phyloP scores from a whole-genome alignment of 2,797 vertebrate genomes.

The Eospalax fontanierii region DNA sequence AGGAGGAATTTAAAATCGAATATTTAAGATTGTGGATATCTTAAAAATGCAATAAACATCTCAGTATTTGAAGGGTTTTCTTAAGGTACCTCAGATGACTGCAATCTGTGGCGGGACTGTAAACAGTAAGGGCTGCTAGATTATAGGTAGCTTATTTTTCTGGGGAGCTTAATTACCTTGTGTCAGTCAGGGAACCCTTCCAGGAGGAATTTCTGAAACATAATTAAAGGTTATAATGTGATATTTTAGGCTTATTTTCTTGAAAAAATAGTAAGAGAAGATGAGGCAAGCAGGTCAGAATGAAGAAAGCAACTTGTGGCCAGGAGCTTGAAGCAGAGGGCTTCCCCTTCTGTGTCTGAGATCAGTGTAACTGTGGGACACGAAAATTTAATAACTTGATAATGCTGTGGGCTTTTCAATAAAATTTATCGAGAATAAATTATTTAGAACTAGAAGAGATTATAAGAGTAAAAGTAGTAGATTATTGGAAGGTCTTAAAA shows the following conservation, averaged over 20 bases:
- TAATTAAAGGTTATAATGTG: slow-evolving; percentile 50
- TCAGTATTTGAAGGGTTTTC: slow-evolving; percentile 90
- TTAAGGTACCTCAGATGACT: slow-evolving; percentile 83
- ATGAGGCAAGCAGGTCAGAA: background rate
- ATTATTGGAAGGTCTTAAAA: background rate
- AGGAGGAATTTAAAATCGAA: slow-evolving; percentile 60
- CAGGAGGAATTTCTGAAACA: slow-evolving; percentile 30
- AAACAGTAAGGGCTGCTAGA: slow-evolving; percentile 83
- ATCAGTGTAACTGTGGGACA: slow-evolving; percentile 73
- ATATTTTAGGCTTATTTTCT: slow-evolving; percentile 81
- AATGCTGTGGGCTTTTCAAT: slow-evolving; percentile 66
- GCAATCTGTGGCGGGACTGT: slow-evolving; percentile 62
- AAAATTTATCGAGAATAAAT: slow-evolving; percentile 75
- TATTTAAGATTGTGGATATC: slow-evolving; percentile 72
- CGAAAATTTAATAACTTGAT: slow-evolving; percentile 60
- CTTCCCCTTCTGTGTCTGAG: slow-evolving; percentile 59
- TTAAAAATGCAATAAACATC: slow-evolving; percentile 89
- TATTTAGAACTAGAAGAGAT: slow-evolving; percentile 71
- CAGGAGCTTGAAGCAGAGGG: background rate
- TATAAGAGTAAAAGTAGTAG: slow-evolving; percentile 68
- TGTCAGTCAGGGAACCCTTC: slow-evolving; percentile 71
- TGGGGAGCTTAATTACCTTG: slow-evolving; percentile 72
- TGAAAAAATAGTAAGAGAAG: background rate
- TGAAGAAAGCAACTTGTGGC: background rate
- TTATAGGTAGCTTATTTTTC: slow-evolving; percentile 75